Percentiles rank a stretch among this genome's conserved stretches.
Evolutionary conservation across 2,113 vertebrate species (phyloP).

Genomic region (Redunca redunca): DNA sequence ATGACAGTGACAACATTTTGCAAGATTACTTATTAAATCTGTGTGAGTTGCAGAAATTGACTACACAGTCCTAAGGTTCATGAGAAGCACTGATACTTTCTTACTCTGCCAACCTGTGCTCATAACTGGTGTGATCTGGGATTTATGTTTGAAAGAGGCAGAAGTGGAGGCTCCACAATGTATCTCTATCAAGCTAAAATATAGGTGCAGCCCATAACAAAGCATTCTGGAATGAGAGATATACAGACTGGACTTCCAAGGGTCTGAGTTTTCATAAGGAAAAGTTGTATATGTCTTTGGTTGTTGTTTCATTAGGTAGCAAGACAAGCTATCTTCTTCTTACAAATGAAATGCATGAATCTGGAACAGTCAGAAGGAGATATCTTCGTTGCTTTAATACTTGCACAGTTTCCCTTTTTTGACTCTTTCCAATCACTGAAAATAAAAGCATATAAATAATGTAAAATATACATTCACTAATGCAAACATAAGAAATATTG

Average conservation of each 20-base stretch:
- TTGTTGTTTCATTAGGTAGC: neutral
- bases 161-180: neutral
- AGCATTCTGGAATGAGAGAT: neutral
- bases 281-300: neutral
- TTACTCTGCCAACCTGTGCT: neutral
- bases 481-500: neutral
- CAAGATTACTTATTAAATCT: neutral
- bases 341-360: rapidly evolving
- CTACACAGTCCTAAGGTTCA: neutral
- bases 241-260: neutral
- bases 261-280: neutral
- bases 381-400: rapidly evolving
- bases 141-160: neutral
- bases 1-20: neutral
- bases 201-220: neutral
- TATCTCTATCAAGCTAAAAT: neutral
- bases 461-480: neutral
- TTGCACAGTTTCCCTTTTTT: neutral
- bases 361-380: neutral
- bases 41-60: neutral
- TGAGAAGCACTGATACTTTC: neutral
- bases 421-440: neutral
- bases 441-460: neutral
- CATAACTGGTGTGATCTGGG: neutral
- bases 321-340: neutral